Evolutionary conservation across 2,113 vertebrate species (phyloP), one percentile per base, ranked within the genome.

Genomic region (Marcusenius ussheri): DNA sequence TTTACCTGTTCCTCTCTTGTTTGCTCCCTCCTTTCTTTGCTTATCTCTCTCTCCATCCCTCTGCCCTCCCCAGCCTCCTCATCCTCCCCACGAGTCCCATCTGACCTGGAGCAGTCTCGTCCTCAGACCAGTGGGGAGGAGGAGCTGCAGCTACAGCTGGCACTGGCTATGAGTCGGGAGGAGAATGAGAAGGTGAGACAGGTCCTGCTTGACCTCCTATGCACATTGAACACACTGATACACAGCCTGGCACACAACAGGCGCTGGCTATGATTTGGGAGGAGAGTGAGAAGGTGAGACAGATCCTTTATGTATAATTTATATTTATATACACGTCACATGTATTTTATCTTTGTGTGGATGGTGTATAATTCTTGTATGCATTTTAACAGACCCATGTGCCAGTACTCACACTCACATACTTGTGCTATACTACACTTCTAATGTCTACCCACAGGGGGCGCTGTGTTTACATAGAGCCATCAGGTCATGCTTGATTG

Each of bases 71-170:
- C 94, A 99, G 98, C 98, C 39, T 97, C 97, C 0, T 97, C 97
- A 35, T 98, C 98, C 0, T 98, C 97, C 17, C 97, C 98, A 13
- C 95, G 93, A 15, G 97, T 96, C 0, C 93, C 96, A 47, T 98
- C 98, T 0, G 98, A 99, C 92, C 94, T 99, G 95, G 98, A 99
- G 93, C 97, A 98, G 92, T 97, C 98, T 0, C 96, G 98, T 74
- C 98, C 98, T 0, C 98, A 99, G 95, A 99, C 98, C 0, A 97
- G 96, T 0, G 98, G 98, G 0, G 98, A 99, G 92, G 98, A 99
- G 93, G 98, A 99, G 92, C 95, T 99, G 35, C 98, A 99, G 94
- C 93, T 99, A 66, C 98, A 98, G 95, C 95, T 99, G 89, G 98
- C 98, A 0, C 92, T 99, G 92, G 98, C 98, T 90, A 99, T 98